Percentiles rank a stretch among this genome's conserved stretches.
These are phyloP conservation scores for Phoeniculus purpureus DNA, from an alignment of 2,797 vertebrate species.

Conservation along the genomic window DNA sequence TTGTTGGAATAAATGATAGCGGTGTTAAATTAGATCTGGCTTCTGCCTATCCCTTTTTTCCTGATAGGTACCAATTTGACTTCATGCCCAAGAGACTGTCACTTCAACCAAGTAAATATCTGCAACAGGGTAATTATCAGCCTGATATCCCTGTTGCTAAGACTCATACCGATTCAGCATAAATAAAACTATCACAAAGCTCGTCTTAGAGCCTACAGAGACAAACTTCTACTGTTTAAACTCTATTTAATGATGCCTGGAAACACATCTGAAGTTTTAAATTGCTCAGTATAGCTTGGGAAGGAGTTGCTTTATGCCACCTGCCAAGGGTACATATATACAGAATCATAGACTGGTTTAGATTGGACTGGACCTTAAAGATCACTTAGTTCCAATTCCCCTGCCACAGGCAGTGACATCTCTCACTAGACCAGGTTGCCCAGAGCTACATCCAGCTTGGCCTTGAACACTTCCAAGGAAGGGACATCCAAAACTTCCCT, in stretches of 20 bases:
- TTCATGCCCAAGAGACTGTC: background rate
- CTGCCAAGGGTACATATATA: background rate
- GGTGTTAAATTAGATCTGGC: background rate
- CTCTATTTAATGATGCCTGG: background rate
- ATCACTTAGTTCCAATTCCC: background rate
- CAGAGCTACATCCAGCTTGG: too few species aligned
- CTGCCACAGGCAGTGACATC: background rate
- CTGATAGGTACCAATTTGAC: background rate
- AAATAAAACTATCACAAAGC: background rate
- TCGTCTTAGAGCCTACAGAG: background rate
- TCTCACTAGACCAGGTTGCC: background rate
- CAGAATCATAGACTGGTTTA: background rate
- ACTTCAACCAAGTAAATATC: background rate
- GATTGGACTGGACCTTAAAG: background rate
- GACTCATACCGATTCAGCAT: background rate
- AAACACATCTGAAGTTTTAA: rapidly evolving
- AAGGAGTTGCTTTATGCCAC: background rate
- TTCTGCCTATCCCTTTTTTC: background rate
- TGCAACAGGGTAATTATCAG: background rate
- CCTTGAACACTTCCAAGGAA: too few species aligned
- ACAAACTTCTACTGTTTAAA: background rate
- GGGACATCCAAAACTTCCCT: background rate
- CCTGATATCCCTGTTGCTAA: background rate
- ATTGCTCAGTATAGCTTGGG: background rate
- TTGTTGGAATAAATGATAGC: background rate